Percentiles rank a stretch among this genome's conserved stretches.
phyloP scores from a whole-genome alignment of 2,113 vertebrate species.

The Marcusenius ussheri region DNA sequence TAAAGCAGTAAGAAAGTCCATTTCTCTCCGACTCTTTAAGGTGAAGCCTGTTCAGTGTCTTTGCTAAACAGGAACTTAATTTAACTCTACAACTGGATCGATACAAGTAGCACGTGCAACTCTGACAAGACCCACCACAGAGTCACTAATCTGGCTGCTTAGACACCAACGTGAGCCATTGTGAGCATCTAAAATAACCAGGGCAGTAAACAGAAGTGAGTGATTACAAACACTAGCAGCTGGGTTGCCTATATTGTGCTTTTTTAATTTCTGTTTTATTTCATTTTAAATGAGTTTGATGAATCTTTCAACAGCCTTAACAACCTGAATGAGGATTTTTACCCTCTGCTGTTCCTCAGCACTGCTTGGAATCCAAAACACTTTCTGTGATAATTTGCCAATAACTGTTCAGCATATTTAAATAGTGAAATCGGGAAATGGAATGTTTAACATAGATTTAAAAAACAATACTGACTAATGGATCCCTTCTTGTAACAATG shows the following conservation, averaged over 20 bases:
- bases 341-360: background rate
- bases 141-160: constrained; percentile 59
- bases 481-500: background rate
- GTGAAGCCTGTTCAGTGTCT: constrained; percentile 39
- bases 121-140: constrained; percentile 67
- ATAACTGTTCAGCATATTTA: background rate
- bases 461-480: background rate
- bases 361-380: background rate
- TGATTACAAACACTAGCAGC: background rate
- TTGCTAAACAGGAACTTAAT: constrained; percentile 53
- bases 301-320: background rate
- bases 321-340: background rate
- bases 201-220: background rate
- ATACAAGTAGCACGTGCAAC: constrained; percentile 51
- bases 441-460: background rate
- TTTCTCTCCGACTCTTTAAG: constrained; percentile 23
- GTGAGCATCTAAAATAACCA: constrained; percentile 16
- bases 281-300: background rate
- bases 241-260: background rate
- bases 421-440: background rate
- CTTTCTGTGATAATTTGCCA: background rate
- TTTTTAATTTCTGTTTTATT: background rate
- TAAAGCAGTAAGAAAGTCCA: constrained; percentile 12
- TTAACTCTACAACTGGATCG: constrained; percentile 54
- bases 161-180: constrained; percentile 57